phyloP scores from a whole-genome alignment of 2,888 invertebrate genomes.

The Lamellibrachia columna region DNA sequence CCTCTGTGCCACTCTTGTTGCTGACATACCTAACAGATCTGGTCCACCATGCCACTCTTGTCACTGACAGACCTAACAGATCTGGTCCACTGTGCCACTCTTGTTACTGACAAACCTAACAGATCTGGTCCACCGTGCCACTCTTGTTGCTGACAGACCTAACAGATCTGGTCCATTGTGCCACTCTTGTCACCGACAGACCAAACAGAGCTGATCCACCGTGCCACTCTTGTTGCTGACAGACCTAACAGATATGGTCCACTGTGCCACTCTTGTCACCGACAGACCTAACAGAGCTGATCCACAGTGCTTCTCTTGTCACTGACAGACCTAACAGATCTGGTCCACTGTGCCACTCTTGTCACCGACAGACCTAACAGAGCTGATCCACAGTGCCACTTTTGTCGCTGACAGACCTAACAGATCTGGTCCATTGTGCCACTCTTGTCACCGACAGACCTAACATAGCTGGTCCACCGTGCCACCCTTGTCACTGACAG shows the following conservation, averaged over 20 bases:
- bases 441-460: not conserved
- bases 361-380: not conserved
- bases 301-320: not conserved
- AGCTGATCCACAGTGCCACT: not conserved
- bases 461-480: not conserved
- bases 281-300: not conserved
- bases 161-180: not conserved
- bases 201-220: not conserved
- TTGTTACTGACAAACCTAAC: not conserved
- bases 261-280: not conserved
- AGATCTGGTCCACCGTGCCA: not conserved
- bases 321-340: not conserved
- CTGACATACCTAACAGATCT: too few species aligned
- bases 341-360: not conserved
- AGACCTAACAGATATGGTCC: not conserved
- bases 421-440: not conserved
- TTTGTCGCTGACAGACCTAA: not conserved
- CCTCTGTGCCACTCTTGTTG: too few species aligned
- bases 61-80: not conserved
- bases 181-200: too few species aligned
- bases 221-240: not conserved
- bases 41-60: too few species aligned
- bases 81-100: not conserved
- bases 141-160: not conserved
- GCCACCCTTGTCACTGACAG: not conserved